phyloP scores from a whole-genome alignment of 2,888 invertebrate genomes.

The Himalopsyche anomala region DNA sequence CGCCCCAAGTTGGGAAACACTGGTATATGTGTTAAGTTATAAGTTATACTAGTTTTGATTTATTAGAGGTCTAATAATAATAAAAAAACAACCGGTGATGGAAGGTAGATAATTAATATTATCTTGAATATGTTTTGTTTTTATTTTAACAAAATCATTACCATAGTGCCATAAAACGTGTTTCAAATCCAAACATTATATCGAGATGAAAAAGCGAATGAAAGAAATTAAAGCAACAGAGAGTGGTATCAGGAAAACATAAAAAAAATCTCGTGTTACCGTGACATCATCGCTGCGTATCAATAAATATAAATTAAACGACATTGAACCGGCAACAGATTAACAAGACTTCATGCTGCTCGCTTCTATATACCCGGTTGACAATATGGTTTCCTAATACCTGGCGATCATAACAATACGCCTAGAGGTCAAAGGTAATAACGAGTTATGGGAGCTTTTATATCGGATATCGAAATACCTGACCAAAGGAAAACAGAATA shows the following conservation, averaged over 20 bases:
- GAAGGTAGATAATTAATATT: too few relatives aligned
- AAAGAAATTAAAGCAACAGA: slow-evolving; percentile 12
- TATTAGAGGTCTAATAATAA: too few relatives aligned
- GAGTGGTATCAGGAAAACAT: slow-evolving; percentile 40
- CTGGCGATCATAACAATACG: slow-evolving; percentile 57
- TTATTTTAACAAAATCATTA: not conserved
- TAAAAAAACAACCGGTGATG: too few relatives aligned
- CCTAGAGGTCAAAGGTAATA: slow-evolving; percentile 60
- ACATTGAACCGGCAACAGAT: slow-evolving; percentile 54
- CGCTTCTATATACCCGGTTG: slow-evolving; percentile 55
- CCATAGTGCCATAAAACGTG: not conserved
- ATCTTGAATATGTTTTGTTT: not conserved
- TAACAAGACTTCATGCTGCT: slow-evolving; percentile 44
- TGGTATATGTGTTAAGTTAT: too few relatives aligned
- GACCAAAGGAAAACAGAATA: slow-evolving; percentile 40
- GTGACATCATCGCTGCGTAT: slow-evolving; percentile 56
- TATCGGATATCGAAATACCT: slow-evolving; percentile 43
- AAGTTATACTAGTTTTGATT: too few relatives aligned
- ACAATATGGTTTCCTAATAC: slow-evolving; percentile 65
- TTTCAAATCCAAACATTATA: not conserved
- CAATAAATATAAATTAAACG: slow-evolving; percentile 59
- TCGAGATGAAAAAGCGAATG: slow-evolving; percentile 19
- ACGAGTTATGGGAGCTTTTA: slow-evolving; percentile 40
- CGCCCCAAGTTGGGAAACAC: too few relatives aligned
- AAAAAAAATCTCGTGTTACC: slow-evolving; percentile 39